Conservation (phyloP, 2,797 vertebrate genomes). For the Sebastes umbrosus region DNA sequence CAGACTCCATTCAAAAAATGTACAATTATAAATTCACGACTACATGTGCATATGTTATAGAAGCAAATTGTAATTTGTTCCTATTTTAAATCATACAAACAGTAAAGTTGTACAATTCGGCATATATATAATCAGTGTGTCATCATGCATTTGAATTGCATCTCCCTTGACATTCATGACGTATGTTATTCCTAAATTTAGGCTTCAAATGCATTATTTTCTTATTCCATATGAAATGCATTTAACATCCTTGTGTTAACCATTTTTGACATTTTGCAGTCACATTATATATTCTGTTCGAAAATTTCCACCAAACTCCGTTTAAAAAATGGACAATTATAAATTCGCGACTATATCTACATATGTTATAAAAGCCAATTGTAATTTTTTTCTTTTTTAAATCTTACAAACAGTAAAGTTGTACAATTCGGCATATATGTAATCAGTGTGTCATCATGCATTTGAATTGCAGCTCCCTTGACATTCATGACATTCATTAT, state of each 20-base stretch:
- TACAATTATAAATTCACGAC: background rate
- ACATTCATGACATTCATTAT: too few relatives aligned
- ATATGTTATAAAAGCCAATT: fast-evolving
- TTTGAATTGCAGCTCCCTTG: conserved; percentile 2
- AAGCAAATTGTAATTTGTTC: fast-evolving
- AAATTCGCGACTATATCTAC: fast-evolving
- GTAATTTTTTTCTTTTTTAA: fast-evolving
- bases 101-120: background rate
- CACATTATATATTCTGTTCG: background rate
- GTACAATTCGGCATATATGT: background rate
- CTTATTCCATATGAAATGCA: fast-evolving
- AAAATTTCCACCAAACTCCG: background rate
- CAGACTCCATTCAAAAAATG: background rate
- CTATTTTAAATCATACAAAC: background rate
- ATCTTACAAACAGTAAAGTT: background rate
- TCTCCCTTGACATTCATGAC: background rate
- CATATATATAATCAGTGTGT: background rate
- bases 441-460: background rate
- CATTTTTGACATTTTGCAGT: background rate
- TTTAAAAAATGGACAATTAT: background rate
- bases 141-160: background rate
- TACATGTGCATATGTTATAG: fast-evolving
- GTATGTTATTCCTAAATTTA: too few relatives aligned
- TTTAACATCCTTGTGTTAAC: background rate
- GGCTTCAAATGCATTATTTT: background rate